Percentiles rank a stretch among this genome's conserved stretches.
phyloP scores from a whole-genome alignment of 92 coral and sea anemone genomes.

The Scolanthus callimorphus region DNA sequence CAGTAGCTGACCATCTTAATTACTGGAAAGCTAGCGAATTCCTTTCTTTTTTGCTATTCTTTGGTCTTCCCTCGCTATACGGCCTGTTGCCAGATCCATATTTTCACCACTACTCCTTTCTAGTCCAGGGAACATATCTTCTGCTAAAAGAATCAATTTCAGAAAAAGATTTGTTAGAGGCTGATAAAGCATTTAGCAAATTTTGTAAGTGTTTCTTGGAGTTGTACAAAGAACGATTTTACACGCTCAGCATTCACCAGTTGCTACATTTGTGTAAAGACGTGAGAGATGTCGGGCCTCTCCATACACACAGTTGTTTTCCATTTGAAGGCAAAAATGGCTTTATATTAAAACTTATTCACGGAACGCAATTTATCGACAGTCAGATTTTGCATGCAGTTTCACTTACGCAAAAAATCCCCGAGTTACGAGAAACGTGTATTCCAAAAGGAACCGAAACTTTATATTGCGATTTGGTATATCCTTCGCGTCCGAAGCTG shows the following conservation, averaged over 20 bases:
- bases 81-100: conserved; percentile 42
- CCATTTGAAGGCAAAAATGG: conserved; percentile 50
- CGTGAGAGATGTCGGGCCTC: conserved; percentile 50
- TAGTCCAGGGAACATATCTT: conserved; percentile 32
- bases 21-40: conserved; percentile 48
- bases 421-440: conserved; percentile 32
- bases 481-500: conserved; percentile 26
- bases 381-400: conserved; percentile 37
- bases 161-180: conserved; percentile 11
- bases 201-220: conserved; percentile 20
- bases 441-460: conserved; percentile 16
- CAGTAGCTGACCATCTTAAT: conserved; percentile 25
- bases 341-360: conserved; percentile 25
- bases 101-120: conserved; percentile 21
- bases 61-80: conserved; percentile 34
- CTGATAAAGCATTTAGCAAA: conserved; percentile 20
- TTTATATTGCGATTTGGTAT: conserved; percentile 14
- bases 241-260: conserved; percentile 53
- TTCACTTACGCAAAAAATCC: conserved; percentile 41
- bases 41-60: conserved; percentile 33
- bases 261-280: conserved; percentile 42
- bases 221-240: conserved; percentile 26
- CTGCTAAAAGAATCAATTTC: conserved; percentile 39
- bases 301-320: conserved; percentile 45
- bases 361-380: conserved; percentile 54